phyloP scores from a whole-genome alignment of 2,888 invertebrate genomes.

The Philonicus albiceps region DNA sequence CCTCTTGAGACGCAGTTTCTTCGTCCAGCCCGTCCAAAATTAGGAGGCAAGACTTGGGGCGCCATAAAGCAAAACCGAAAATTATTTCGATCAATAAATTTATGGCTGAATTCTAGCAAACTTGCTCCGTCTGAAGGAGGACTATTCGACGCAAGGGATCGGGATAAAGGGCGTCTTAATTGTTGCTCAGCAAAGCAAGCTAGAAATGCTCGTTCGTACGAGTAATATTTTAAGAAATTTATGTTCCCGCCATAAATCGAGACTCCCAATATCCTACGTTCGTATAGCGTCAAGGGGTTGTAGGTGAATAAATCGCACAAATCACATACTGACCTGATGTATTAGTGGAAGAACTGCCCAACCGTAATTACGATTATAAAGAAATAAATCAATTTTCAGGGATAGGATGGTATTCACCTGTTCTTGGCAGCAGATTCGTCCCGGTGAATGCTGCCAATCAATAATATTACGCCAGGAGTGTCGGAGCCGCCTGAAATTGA shows the following conservation, averaged over 20 bases:
- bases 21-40: background rate
- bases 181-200: background rate
- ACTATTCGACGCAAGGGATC: background rate
- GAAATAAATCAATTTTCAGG: conserved; percentile 23
- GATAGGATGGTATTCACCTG: conserved; percentile 17
- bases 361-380: conserved; percentile 13
- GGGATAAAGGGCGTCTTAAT: background rate
- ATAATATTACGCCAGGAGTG: background rate
- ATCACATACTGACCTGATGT: background rate
- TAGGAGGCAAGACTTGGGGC: background rate
- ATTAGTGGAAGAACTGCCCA: background rate
- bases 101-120: background rate
- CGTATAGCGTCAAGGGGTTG: background rate
- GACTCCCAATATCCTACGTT: background rate
- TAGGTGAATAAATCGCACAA: background rate
- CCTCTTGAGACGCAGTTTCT: background rate
- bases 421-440: background rate
- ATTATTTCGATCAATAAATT: conserved; percentile 13
- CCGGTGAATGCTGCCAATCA: background rate
- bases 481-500: background rate
- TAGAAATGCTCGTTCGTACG: background rate
- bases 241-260: background rate
- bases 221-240: conserved; percentile 10
- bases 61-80: background rate
- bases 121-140: background rate